Evolutionary conservation across 64 coral and sea anemone genomes (phyloP).

Genomic region (Catalaphyllia jardinei): DNA sequence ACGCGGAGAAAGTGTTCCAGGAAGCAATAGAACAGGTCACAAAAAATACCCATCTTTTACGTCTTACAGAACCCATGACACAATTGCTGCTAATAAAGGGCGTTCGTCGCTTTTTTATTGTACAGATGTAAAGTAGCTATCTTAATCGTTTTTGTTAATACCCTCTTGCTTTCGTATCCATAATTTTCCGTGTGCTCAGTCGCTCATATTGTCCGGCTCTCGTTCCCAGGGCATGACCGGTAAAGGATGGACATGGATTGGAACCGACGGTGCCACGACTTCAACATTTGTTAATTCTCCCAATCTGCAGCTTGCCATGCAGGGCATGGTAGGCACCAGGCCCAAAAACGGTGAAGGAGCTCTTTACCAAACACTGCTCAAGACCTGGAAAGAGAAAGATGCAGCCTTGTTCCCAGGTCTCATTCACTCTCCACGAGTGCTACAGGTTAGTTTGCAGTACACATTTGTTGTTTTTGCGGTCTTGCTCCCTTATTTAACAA

Average conservation of each 20-base stretch:
- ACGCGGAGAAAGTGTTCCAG: slow-evolving; percentile 95
- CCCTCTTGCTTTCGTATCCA: too few relatives aligned
- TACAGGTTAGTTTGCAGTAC: slow-evolving; percentile 59
- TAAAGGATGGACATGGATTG: slow-evolving; percentile 99
- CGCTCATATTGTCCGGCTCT: neutral
- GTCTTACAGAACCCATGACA: too few relatives aligned
- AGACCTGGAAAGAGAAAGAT: slow-evolving; percentile 92
- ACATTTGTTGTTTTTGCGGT: neutral
- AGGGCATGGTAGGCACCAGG: slow-evolving; percentile 98
- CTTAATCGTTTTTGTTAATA: neutral
- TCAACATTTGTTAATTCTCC: slow-evolving; percentile 87
- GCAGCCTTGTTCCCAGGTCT: slow-evolving; percentile 74
- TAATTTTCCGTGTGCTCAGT: neutral
- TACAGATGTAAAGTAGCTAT: too few relatives aligned
- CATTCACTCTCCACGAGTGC: slow-evolving; percentile 77
- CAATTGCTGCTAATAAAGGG: neutral
- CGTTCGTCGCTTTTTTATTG: too few relatives aligned
- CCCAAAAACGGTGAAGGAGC: slow-evolving; percentile 76
- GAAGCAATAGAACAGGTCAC: slow-evolving; percentile 94
- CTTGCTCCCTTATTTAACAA: neutral
- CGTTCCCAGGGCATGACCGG: slow-evolving; percentile 89
- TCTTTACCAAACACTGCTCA: slow-evolving; percentile 75
- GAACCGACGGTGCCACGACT: slow-evolving; percentile 95
- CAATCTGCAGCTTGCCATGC: slow-evolving; percentile 92
- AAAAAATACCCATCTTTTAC: neutral